phyloP scores from a whole-genome alignment of 1,140 invertebrate species.

The Bombus confusus region DNA sequence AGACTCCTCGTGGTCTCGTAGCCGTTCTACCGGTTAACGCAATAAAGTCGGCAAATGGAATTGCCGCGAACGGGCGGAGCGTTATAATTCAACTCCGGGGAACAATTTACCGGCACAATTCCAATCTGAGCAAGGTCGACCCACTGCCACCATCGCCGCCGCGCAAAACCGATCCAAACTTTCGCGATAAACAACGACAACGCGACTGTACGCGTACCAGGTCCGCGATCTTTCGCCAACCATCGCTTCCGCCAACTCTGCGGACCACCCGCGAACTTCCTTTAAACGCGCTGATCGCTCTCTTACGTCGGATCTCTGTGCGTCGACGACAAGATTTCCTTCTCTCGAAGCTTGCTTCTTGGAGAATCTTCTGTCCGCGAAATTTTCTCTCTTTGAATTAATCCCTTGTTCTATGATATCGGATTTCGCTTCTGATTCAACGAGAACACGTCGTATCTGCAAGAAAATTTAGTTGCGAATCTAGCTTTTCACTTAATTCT shows the following conservation, averaged over 20 bases:
- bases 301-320: background rate
- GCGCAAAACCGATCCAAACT: slow-evolving; percentile 66
- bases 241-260: background rate
- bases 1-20: slow-evolving; percentile 31
- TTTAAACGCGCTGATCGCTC: background rate
- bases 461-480: too few relatives aligned
- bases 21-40: slow-evolving; percentile 55
- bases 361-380: background rate
- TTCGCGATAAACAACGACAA: slow-evolving; percentile 67
- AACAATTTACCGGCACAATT: slow-evolving; percentile 69
- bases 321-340: too few relatives aligned
- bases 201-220: slow-evolving; percentile 36
- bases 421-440: background rate
- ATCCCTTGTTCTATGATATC: background rate
- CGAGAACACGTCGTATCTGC: too few relatives aligned
- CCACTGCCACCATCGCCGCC: background rate
- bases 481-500: too few relatives aligned
- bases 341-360: background rate
- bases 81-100: slow-evolving; percentile 68
- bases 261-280: background rate
- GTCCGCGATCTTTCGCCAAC: too few relatives aligned
- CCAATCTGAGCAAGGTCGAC: slow-evolving; percentile 63
- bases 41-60: slow-evolving; percentile 69
- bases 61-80: slow-evolving; percentile 62
- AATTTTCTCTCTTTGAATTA: background rate